A percentile compares a stretch with the other conserved stretches of the same genome.
Evolutionary conservation across 2,113 vertebrate species (phyloP).

Genomic region (Colistium nudipinnis): DNA sequence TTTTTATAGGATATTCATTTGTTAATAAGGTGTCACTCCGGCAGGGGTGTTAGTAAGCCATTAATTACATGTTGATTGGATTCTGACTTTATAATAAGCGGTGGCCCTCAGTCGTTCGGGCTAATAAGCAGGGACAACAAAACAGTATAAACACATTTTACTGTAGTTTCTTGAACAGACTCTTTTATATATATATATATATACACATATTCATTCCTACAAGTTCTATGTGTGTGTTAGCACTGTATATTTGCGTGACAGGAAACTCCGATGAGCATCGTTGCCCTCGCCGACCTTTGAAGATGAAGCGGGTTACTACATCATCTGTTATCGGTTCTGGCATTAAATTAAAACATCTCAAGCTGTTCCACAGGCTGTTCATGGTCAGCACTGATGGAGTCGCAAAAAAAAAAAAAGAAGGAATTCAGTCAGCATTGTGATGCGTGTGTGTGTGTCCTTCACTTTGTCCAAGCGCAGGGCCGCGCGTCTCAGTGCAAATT

Average conservation of each 20-base stretch:
- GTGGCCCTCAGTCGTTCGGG: no score
- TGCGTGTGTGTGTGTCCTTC: constrained; percentile 38
- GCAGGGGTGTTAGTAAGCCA: not conserved
- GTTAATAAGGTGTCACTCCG: not conserved
- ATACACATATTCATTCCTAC: no score
- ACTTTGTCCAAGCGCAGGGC: constrained; percentile 11
- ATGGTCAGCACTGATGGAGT: constrained; percentile 39
- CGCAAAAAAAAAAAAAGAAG: no score
- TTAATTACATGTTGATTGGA: not conserved
- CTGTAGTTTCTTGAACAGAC: no score
- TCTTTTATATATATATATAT: no score
- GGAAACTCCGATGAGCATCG: not conserved
- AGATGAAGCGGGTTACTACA: constrained; percentile 13
- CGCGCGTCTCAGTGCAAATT: constrained; percentile 4
- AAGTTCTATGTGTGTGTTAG: not conserved
- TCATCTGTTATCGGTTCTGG: constrained; percentile 15
- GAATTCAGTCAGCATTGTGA: constrained; percentile 30
- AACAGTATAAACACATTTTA: no score
- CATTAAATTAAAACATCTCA: constrained; percentile 33
- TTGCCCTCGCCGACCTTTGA: not conserved
- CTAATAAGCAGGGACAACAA: no score
- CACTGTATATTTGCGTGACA: not conserved
- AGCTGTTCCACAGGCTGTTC: constrained; percentile 39
- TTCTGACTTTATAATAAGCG: not conserved
- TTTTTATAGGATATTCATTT: not conserved